Evolutionary conservation across 2,888 invertebrate genomes (phyloP), one percentile per base, ranked within the genome.

Genomic region (Diplazon laetatorius): DNA sequence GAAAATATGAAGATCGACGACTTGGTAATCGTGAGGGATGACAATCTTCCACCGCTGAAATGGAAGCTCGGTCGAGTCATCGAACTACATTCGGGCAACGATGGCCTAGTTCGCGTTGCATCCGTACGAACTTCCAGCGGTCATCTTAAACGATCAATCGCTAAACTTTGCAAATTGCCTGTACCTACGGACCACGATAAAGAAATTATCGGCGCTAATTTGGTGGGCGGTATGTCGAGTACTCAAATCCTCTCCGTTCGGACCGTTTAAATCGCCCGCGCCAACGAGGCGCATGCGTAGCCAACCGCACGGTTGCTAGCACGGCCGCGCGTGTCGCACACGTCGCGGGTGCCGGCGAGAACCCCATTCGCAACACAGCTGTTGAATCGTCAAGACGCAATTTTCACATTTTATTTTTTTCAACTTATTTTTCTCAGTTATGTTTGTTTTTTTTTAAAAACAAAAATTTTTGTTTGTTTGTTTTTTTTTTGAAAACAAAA

Each of bases 151-250:
- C 25, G 72, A 18, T 9, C 60, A 22, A 52, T 65, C n/a, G 30
- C 20, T 3, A 77, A 71, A 39, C 50, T 77, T 35, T 77, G 66
- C 35, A 63, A 55, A 12, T 6, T 71, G 25, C 76, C 68, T 2
- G 6, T 44, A 6, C 1, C 50, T 2, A 9, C 55, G 0, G 30
- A 1, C 1, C 2, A 5, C 20, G 16, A 14, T 3, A 1, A 30
- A 0, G 0, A 52, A 65, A 65, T 65, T 65, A 65, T 14, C n/a
- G 2, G 10, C 8, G 6, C 50, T 65, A 50, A 52, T 65, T 65
- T 65, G 39, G 65, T 65, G 65, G 65, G 50, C 50, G 65, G 50
- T 10, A 63, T 63, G 63, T 63, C 46, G 46, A 25, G 62, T 14
- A 12, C 25, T 2, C 30, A 6, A 30, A 2, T 30, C 2, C 30